Evolutionary conservation across 2,797 vertebrate species (phyloP), one percentile per base, ranked within the genome.

Genomic region (Melopsittacus undulatus): DNA sequence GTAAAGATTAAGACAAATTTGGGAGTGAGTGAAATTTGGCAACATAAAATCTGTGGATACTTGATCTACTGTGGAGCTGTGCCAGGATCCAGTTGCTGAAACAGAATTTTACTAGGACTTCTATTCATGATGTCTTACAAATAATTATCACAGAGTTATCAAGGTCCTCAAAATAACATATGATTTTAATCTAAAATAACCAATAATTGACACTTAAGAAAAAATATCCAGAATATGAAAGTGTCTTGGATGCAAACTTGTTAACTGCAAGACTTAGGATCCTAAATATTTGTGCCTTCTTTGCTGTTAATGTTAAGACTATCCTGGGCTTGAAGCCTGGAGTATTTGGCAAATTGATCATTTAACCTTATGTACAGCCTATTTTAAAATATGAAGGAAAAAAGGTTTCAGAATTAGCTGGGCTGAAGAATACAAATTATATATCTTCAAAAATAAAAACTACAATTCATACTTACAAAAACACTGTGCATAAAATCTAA

Each of bases 81-180:
- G 75, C 91, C 89, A 90, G 56, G 74, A 93, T 90, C 27, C 80
- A 74, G 38, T 52, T 94, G 64, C 83, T 12, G 5, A 82, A 90
- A 70, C 9, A 56, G 83, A 84, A 88, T 82, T 90, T 91, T 86
- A 84, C 63, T 52, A 82, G 48, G 17, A 84, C 83, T 87, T 89
- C 42, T 87, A 43, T 29, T 94, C 32, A 69, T 61, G 26, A 75
- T 79, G 15, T 74, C 79, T 83, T 84, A 91, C 74, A 94, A 97
- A 94, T 90, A 92, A 84, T 90, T 88, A 90, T 76, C 90, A 92
- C 48, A 51, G 9, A 74, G 32, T 80, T 94, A 94, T 90, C 83
- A 38, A 89, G 94, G 95, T 96, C 88, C 32, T 74, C 22, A 64
- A 89, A 96, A 92, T 83, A 95, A 57, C 94, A 94, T 95, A 95